A percentile compares a stretch with the other conserved stretches of the same genome.
Conservation (phyloP, 2,888 invertebrate genomes). For the Isoperla grammatica region DNA sequence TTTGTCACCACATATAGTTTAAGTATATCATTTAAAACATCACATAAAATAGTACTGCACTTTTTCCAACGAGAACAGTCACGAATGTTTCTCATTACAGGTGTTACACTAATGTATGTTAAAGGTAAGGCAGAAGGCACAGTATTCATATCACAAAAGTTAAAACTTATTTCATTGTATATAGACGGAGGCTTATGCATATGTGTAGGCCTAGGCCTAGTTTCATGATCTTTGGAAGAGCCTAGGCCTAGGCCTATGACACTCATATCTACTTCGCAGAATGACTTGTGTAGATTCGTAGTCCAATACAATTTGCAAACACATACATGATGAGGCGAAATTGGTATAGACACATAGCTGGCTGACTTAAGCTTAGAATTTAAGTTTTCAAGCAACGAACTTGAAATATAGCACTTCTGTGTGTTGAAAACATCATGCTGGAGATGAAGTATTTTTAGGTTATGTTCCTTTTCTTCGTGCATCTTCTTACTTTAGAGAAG, state of each 20-base stretch:
- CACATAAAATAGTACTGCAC: conserved; percentile 15
- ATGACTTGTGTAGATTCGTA: conserved; percentile 26
- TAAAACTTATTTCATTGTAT: background rate
- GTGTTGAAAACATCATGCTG: conserved; percentile 2
- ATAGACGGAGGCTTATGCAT: conserved; percentile 4
- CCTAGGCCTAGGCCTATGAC: too few relatives aligned
- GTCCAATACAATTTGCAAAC: conserved; percentile 30
- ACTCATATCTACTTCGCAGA: conserved; percentile 31
- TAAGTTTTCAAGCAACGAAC: background rate
- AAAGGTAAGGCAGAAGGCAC: conserved; percentile 27
- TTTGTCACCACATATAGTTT: conserved; percentile 34
- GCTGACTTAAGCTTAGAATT: background rate
- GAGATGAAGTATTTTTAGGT: conserved; percentile 6
- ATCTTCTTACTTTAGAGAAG: too few relatives aligned
- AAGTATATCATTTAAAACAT: conserved; percentile 34
- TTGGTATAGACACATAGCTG: conserved; percentile 10
- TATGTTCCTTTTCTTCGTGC: background rate
- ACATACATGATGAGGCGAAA: conserved; percentile 14
- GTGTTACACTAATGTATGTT: conserved; percentile 30
- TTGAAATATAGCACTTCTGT: conserved; percentile 24
- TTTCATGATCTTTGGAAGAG: conserved; percentile 4
- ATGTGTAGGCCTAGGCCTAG: too few relatives aligned
- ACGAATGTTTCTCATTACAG: conserved; percentile 30
- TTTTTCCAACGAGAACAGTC: conserved; percentile 29
- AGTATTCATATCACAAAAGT: conserved; percentile 25